Evolutionary conservation across 1,140 invertebrate species (phyloP), one percentile per base, ranked within the genome.

Genomic region (Acromyrmex charruanus): DNA sequence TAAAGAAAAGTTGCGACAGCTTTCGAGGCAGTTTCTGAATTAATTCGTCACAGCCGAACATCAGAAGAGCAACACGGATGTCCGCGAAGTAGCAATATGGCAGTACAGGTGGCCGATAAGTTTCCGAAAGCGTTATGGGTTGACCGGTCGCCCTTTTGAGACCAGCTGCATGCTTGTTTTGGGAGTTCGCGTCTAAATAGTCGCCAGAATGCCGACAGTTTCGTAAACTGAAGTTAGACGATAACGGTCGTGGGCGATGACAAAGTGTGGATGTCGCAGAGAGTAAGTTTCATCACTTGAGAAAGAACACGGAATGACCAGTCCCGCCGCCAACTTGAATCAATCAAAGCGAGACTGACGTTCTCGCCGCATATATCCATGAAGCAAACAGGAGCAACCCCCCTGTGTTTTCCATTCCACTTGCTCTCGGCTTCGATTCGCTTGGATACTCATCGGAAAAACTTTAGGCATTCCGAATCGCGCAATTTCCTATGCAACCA

Each of bases 131-230:
- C 72, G 77, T 87, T 87, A 69, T 58, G 61, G 87, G 72, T 77
- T 90, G 77, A 82, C 89, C 87, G 77, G 66, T n/a, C 58, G 49
- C 66, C 87, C 91, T 91, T 93, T 91, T 92, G 89, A 93, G 71
- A 88, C 79, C 90, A 93, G 69, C 92, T 93, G 92, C 77, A 68
- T 87, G 88, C 88, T 87, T 88, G 87, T 87, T 82, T 63, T 10
- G 28, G 85, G 87, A 92, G 72, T 93, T 92, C n/a, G 85, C 85
- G 68, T 89, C 87, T 92, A 93, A 93, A 92, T 90, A 92, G 89
- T 89, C 81, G 66, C 74, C 65, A 58, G 49, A 18, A 87, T 82
- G 85, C 61, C 80, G 86, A 77, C 82, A 90, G 90, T 87, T 91
- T 92, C 82, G 85, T 68, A 86, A 84, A 85, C 69, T 72, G 21